Evolutionary conservation across 92 coral and sea anemone species (phyloP).

Genomic region (Phenganax stokvisi): DNA sequence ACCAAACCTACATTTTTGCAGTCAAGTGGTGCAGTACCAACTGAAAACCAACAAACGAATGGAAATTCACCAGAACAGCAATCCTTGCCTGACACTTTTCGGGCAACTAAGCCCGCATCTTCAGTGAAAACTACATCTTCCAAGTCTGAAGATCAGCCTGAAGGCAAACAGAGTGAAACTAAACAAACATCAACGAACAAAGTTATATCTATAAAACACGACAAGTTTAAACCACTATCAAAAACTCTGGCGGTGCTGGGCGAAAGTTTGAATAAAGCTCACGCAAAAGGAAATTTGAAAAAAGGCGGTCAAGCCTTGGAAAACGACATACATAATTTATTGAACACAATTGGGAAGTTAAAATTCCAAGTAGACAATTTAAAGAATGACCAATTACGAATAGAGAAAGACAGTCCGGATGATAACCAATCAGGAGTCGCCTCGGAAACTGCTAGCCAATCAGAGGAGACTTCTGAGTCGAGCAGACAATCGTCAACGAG

Average conservation of each 20-base stretch:
- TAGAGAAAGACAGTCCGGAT: neutral
- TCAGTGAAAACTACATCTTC: neutral
- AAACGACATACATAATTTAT: constrained; percentile 18
- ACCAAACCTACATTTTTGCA: neutral
- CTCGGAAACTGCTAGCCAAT: constrained; percentile 17
- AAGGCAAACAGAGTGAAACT: neutral
- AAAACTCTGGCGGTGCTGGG: constrained; percentile 26
- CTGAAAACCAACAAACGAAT: neutral
- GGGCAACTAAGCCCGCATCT: neutral
- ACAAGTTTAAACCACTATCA: constrained; percentile 15
- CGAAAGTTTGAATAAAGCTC: constrained; percentile 26
- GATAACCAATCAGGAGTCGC: constrained; percentile 7
- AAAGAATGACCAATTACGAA: neutral
- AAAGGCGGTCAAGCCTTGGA: constrained; percentile 19
- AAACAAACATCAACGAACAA: neutral
- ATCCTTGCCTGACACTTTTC: neutral
- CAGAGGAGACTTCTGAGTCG: neutral
- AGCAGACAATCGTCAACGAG: constrained; percentile 30
- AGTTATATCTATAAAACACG: neutral
- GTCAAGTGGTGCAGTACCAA: neutral
- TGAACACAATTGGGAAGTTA: constrained; percentile 7
- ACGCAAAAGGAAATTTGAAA: constrained; percentile 8
- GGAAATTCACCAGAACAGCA: neutral
- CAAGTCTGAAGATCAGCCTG: neutral
- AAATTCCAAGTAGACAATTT: constrained; percentile 22